Conservation (phyloP, 1,140 invertebrate species). For the Portunus trituberculatus region DNA sequence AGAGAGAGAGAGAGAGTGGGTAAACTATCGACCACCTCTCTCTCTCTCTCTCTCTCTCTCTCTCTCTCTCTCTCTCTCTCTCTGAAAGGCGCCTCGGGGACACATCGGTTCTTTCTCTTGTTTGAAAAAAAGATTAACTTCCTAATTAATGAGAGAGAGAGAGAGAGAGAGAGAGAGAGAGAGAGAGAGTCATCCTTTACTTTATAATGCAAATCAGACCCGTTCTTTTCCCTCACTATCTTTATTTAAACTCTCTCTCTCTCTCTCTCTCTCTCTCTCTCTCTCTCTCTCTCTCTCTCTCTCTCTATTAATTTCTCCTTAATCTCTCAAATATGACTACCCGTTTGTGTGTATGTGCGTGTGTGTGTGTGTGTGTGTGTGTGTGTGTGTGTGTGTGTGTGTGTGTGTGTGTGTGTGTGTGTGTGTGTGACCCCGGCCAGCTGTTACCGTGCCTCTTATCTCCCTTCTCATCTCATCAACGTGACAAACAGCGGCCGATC, state of each 20-base stretch:
- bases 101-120: background rate
- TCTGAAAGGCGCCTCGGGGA: background rate
- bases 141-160: background rate
- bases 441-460: too few species aligned
- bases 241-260: conserved; percentile 8
- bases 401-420: background rate
- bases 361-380: background rate
- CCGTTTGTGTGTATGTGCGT: background rate
- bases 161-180: conserved; percentile 20
- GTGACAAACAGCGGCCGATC: too few species aligned
- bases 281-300: conserved; percentile 45
- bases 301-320: background rate
- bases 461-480: too few species aligned
- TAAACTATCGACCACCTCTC: background rate
- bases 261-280: conserved; percentile 49
- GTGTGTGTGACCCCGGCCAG: too few species aligned
- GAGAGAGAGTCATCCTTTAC: background rate
- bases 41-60: background rate
- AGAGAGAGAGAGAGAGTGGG: conserved; percentile 4
- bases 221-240: background rate
- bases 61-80: background rate
- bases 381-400: background rate
- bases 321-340: too few species aligned
- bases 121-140: conserved; percentile 18
- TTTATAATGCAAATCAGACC: background rate